A percentile compares a stretch with the other conserved stretches of the same genome.
phyloP scores from a whole-genome alignment of 2,113 vertebrate species.

The human region GRCh38 chr13:97379501-97380000 shows the following conservation, averaged over 20 bases:
- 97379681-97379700: not conserved
- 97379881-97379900: not conserved
- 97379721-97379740: not conserved
- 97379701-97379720: not conserved
- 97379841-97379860: not conserved
- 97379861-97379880: not conserved
- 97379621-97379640: not conserved
- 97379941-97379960: not conserved
- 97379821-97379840: rapidly evolving
- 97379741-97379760: not conserved
- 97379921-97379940: not conserved
- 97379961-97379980: not conserved
- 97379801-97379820: too few relatives aligned
- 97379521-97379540: not conserved
- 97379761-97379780: not conserved
- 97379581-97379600: not conserved
- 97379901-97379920: not conserved
- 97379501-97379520: not conserved
- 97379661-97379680: not conserved
- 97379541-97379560: not conserved
- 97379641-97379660: not conserved
- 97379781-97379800: not conserved
- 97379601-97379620: not conserved
- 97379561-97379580: not conserved
- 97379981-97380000: not conserved